These are phyloP conservation scores for Tanaodytes sp. DNA, from an alignment of 2,888 invertebrate species.

Conservation along the genomic window DNA sequence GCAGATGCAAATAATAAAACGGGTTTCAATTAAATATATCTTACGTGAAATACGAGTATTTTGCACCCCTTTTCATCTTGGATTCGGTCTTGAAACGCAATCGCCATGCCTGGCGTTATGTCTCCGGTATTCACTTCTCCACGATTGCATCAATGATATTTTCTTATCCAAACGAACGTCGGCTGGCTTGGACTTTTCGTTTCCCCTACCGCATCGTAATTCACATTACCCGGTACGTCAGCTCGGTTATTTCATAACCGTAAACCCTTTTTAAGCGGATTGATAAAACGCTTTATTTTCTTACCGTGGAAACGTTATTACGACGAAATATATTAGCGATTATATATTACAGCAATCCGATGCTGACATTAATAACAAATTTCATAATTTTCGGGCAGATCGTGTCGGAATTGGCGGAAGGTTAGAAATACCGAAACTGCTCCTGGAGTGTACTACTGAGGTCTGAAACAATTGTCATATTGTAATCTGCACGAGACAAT, in stretches of 20 bases:
- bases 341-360: constrained; percentile 18
- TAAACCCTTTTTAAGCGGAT: too few relatives aligned
- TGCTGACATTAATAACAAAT: constrained; percentile 65
- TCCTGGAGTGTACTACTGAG: constrained; percentile 60
- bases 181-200: too few relatives aligned
- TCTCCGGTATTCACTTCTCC: too few relatives aligned
- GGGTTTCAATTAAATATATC: constrained; percentile 28
- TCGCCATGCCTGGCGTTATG: too few relatives aligned
- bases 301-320: too few relatives aligned
- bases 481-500: constrained; percentile 69
- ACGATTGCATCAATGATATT: too few relatives aligned
- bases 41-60: constrained; percentile 5
- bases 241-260: too few relatives aligned
- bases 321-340: constrained; percentile 23
- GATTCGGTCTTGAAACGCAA: constrained; percentile 22
- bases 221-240: too few relatives aligned
- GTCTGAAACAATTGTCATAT: constrained; percentile 70
- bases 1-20: constrained; percentile 16
- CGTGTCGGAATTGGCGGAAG: constrained; percentile 55
- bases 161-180: too few relatives aligned
- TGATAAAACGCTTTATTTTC: too few relatives aligned
- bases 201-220: too few relatives aligned
- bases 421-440: constrained; percentile 58
- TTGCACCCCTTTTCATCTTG: constrained; percentile 2
- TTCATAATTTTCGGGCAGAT: constrained; percentile 64